Percentiles rank a stretch among this genome's conserved stretches.
These are phyloP conservation scores for Leuctra nigra DNA, from an alignment of 2,888 invertebrate species.

Conservation along the genomic window DNA sequence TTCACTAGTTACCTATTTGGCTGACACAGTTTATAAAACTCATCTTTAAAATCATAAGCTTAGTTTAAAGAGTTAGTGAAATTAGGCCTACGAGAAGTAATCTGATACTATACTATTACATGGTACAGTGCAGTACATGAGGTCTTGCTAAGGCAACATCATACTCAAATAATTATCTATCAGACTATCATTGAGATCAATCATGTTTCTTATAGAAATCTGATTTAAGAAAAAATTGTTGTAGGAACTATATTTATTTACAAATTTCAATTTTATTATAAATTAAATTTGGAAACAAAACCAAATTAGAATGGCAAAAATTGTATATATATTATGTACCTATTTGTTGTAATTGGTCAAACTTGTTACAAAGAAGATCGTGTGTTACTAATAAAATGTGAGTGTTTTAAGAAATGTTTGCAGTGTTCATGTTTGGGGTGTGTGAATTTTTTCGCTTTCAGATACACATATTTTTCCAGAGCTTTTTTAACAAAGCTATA, in stretches of 20 bases:
- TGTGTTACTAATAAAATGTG: slow-evolving; percentile 29
- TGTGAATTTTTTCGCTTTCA: background rate
- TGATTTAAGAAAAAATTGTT: background rate
- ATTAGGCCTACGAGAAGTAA: too few species aligned
- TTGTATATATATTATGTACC: slow-evolving; percentile 15
- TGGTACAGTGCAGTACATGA: too few species aligned
- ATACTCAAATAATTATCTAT: background rate
- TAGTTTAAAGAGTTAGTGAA: too few species aligned
- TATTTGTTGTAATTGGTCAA: slow-evolving; percentile 22
- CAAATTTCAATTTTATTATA: background rate
- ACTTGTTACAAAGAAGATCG: slow-evolving; percentile 24
- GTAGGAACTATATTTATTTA: background rate
- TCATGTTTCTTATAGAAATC: background rate
- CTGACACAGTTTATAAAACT: too few species aligned
- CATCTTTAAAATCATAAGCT: too few species aligned
- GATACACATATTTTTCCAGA: too few species aligned
- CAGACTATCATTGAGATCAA: background rate
- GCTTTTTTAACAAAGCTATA: too few species aligned
- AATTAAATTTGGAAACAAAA: slow-evolving; percentile 17
- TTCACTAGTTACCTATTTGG: too few species aligned
- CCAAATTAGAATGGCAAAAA: background rate
- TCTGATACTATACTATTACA: too few species aligned
- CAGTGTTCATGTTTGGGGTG: background rate
- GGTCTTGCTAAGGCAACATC: background rate
- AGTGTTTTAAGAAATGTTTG: slow-evolving; percentile 24